phyloP scores from a whole-genome alignment of 2,888 invertebrate genomes.

The Tanypteryx hageni region DNA sequence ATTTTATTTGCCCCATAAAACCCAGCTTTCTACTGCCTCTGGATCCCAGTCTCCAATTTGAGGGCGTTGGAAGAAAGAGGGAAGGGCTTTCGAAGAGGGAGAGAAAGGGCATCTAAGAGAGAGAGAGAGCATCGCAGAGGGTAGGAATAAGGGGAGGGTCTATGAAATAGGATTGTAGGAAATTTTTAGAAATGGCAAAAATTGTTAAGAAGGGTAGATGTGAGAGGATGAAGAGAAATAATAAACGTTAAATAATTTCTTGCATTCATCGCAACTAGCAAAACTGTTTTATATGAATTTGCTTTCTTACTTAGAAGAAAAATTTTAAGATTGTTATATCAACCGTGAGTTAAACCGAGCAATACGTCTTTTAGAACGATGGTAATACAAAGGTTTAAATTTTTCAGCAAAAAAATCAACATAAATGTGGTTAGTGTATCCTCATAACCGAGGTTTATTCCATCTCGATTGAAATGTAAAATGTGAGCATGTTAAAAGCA shows the following conservation, averaged over 20 bases:
- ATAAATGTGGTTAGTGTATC: too few species aligned
- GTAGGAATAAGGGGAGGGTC: neutral
- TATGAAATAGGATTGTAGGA: conserved; percentile 2
- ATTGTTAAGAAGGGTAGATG: neutral
- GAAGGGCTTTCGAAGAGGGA: too few species aligned
- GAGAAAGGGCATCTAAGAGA: neutral
- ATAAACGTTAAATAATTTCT: too few species aligned
- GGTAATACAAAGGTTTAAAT: too few species aligned
- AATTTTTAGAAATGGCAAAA: neutral
- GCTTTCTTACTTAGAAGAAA: neutral
- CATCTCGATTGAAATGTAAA: too few species aligned
- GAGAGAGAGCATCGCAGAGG: neutral
- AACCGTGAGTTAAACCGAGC: too few species aligned
- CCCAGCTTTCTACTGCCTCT: neutral
- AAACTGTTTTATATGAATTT: neutral
- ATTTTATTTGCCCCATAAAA: conserved; percentile 32
- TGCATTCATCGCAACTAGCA: neutral
- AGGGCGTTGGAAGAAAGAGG: neutral
- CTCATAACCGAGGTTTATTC: too few species aligned
- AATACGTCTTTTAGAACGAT: too few species aligned
- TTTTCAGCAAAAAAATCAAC: too few species aligned
- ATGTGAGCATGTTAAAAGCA: too few species aligned
- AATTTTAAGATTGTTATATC: neutral
- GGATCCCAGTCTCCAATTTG: neutral
- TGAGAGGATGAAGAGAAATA: too few species aligned